Evolutionary conservation across 2,113 vertebrate genomes (phyloP), one percentile per base, ranked within the genome.

Genomic region (Theristicus caerulescens): DNA sequence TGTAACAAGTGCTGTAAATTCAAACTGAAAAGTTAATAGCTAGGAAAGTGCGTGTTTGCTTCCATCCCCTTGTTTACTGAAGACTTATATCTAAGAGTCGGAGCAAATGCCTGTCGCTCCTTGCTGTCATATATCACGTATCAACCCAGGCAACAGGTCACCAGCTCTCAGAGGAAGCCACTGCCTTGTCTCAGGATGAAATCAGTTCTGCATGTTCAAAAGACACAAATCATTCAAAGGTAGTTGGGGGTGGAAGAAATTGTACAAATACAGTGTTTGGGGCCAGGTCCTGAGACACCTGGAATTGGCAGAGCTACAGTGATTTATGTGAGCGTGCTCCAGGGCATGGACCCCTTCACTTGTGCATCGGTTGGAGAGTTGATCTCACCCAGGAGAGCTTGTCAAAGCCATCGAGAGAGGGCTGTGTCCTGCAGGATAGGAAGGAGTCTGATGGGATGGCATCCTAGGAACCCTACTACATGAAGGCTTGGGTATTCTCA

Each of bases 61-160:
- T 74, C 52, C 1, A 0, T 40, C 4, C 12, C 38, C 15, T 64
- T 62, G 57, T 71, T 95, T 91, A 58, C 72, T 58, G 64, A 32
- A 66, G 77, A 26, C 27, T 86, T 42, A 4, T 16, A 26, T 20
- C 61, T 24, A 11, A 47, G 14, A 54, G 73, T 36, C 9, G 1
- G 32, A 70, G 71, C 17, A 66, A 66, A 36, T 7, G 38, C 64
- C 77, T 55, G 70, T 58, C 0, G 1, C 25, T 84, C 51, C 32
- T 61, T 0, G 0, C 71, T 82, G 77, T 54, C 65, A 19, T 71
- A 27, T 8, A 40, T 94, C 83, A 66, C 1, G 0, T 8, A n/a
- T 10, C 69, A 67, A 46, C 42, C 32, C 44, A 38, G 20, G 52
- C 22, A 74, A 36, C 44, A 73, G 61, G 72, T 74, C 83, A 80